Percentiles rank a stretch among this genome's conserved stretches.
Conservation (phyloP, 2,888 invertebrate genomes). For the Dendrolimus houi region DNA sequence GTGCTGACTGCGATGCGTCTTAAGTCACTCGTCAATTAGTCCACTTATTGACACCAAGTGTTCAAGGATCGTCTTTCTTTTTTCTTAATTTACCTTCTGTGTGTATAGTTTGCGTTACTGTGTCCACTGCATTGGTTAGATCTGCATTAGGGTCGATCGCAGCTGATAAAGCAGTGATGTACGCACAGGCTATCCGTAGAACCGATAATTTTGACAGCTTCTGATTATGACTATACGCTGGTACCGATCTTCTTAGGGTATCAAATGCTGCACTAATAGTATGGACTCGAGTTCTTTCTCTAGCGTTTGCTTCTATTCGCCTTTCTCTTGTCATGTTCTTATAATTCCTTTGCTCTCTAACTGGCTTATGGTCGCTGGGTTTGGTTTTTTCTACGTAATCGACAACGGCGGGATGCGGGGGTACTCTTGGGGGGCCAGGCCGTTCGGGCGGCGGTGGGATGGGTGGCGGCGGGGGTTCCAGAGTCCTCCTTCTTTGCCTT, state of each 20-base stretch:
- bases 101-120: slow-evolving; percentile 94
- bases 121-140: slow-evolving; percentile 86
- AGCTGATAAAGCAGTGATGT: slow-evolving; percentile 91
- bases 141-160: slow-evolving; percentile 81
- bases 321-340: slow-evolving; percentile 97
- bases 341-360: slow-evolving; percentile 88
- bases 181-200: slow-evolving; percentile 93
- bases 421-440: slow-evolving; percentile 65
- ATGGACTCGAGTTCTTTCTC: slow-evolving; percentile 94
- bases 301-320: slow-evolving; percentile 94
- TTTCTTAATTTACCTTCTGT: slow-evolving; percentile 92
- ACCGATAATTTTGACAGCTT: slow-evolving; percentile 96
- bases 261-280: slow-evolving; percentile 98
- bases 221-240: slow-evolving; percentile 94
- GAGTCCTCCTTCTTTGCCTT: slow-evolving; percentile 48
- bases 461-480: slow-evolving; percentile 45
- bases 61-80: slow-evolving; percentile 84
- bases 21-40: slow-evolving; percentile 2
- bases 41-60: slow-evolving; percentile 6
- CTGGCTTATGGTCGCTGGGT: slow-evolving; percentile 75
- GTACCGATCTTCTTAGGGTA: slow-evolving; percentile 88
- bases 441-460: slow-evolving; percentile 30
- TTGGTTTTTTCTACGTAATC: slow-evolving; percentile 41
- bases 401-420: slow-evolving; percentile 69
- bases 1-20: background rate